These are phyloP conservation scores for Torymus tubicola DNA, from an alignment of 2,888 invertebrate species.

Conservation along the genomic window DNA sequence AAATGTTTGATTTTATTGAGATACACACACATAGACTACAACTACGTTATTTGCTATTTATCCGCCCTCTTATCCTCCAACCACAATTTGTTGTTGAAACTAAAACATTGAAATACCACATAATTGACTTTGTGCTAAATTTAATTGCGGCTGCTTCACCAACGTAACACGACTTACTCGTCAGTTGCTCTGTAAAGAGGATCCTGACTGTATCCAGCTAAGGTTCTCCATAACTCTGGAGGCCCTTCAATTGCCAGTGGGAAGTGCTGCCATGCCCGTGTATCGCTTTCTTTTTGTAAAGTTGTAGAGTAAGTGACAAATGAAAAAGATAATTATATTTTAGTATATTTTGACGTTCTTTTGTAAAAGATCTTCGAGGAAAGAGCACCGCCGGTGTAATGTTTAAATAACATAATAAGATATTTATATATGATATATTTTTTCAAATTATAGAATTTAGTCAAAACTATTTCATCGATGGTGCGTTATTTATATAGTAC, in stretches of 20 bases:
- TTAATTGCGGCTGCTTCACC: too few species aligned
- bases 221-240: constrained; percentile 70
- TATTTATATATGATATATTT: too few species aligned
- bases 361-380: not conserved
- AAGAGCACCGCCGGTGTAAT: not conserved
- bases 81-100: constrained; percentile 58
- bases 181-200: constrained; percentile 58
- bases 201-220: constrained; percentile 69
- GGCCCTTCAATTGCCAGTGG: constrained; percentile 72
- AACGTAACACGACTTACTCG: constrained; percentile 60
- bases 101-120: constrained; percentile 32
- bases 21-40: not conserved
- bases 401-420: too few species aligned
- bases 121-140: too few species aligned
- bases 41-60: not conserved
- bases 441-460: too few species aligned
- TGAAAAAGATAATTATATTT: not conserved
- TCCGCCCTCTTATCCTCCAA: constrained; percentile 44
- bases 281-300: constrained; percentile 55
- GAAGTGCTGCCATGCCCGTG: constrained; percentile 68
- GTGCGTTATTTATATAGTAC: not conserved
- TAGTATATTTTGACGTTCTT: not conserved
- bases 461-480: too few species aligned
- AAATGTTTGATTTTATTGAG: not conserved
- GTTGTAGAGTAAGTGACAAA: not conserved